Evolutionary conservation across 1,140 invertebrate genomes (phyloP).

Genomic region (Stegodyphus mimosarum): DNA sequence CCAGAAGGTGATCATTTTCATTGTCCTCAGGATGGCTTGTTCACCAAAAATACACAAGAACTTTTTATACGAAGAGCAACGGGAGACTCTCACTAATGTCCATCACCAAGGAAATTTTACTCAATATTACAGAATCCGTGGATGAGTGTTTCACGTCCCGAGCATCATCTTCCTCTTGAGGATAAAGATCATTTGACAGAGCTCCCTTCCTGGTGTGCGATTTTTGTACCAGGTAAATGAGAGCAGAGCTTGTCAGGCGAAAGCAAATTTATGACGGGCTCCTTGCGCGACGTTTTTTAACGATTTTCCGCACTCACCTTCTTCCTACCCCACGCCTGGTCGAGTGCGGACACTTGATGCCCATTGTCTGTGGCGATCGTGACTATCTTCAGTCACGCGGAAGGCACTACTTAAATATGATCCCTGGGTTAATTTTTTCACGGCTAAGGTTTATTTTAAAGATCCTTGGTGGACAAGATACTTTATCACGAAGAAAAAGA

Average conservation of each 20-base stretch:
- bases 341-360: neutral
- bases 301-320: slow-evolving; percentile 40
- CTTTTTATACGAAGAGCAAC: too few relatives aligned
- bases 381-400: neutral
- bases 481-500: too few relatives aligned
- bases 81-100: too few relatives aligned
- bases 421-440: slow-evolving; percentile 27
- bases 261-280: slow-evolving; percentile 47
- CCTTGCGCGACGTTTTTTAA: slow-evolving; percentile 50
- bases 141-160: neutral
- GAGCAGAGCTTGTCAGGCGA: slow-evolving; percentile 47
- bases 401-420: neutral
- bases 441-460: neutral
- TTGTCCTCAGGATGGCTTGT: too few relatives aligned
- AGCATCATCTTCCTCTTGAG: neutral
- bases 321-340: neutral
- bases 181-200: slow-evolving; percentile 8
- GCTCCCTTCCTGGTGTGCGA: neutral
- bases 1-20: too few relatives aligned
- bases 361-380: slow-evolving; percentile 24
- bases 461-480: too few relatives aligned
- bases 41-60: too few relatives aligned
- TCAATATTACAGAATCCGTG: neutral
- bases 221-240: slow-evolving; percentile 60
- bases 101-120: too few relatives aligned